phyloP scores from a whole-genome alignment of 2,797 vertebrate species.

The Scleropages formosus region DNA sequence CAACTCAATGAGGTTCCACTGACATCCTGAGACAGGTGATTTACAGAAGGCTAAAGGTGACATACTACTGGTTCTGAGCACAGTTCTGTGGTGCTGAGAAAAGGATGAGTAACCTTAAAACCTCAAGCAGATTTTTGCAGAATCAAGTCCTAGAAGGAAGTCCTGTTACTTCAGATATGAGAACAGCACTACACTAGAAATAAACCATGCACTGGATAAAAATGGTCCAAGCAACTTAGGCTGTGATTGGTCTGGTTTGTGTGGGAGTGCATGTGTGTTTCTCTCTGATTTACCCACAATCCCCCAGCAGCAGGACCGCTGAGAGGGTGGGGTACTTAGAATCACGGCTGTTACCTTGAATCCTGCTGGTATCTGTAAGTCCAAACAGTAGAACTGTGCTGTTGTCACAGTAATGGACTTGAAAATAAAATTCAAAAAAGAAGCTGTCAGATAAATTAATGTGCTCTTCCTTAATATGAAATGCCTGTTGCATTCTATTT shows the following conservation, averaged over 20 bases:
- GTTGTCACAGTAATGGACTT: slow-evolving; percentile 36
- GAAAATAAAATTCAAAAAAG: slow-evolving; percentile 22
- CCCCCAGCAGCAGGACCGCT: background rate
- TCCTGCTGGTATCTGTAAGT: slow-evolving; percentile 37
- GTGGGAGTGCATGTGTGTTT: slow-evolving; percentile 24
- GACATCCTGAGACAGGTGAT: background rate
- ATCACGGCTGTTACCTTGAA: slow-evolving; percentile 36
- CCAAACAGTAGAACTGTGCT: slow-evolving; percentile 31
- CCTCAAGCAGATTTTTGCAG: too few species aligned
- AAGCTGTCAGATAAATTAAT: slow-evolving; percentile 26
- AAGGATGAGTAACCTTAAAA: background rate
- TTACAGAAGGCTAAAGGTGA: background rate
- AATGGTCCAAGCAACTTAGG: too few species aligned
- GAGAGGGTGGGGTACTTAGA: slow-evolving; percentile 24
- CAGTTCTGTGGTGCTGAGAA: slow-evolving; percentile 27
- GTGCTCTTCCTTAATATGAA: slow-evolving; percentile 23
- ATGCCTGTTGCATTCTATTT: background rate
- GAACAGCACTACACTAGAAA: too few species aligned
- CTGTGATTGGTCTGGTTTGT: background rate
- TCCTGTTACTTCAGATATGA: too few species aligned
- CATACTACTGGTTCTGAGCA: slow-evolving; percentile 24
- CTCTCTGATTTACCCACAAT: background rate
- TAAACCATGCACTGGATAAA: too few species aligned
- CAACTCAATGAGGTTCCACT: background rate
- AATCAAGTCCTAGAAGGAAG: too few species aligned